A percentile compares a stretch with the other conserved stretches of the same genome.
Conservation (phyloP, 2,888 invertebrate genomes). For the Crocallis elinguaria region DNA sequence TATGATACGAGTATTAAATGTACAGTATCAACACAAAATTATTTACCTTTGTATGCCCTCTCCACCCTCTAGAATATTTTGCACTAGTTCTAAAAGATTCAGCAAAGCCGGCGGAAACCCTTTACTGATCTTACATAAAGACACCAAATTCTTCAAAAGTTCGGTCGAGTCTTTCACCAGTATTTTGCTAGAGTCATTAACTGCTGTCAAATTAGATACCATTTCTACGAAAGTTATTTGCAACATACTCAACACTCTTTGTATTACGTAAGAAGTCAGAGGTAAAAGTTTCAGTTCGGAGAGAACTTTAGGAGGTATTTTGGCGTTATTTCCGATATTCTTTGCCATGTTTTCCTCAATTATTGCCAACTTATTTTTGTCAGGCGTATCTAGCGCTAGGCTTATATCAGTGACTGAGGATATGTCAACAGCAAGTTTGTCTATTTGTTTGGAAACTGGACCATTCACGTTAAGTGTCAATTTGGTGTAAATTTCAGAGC, state of each 20-base stretch:
- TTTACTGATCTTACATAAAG: constrained; percentile 49
- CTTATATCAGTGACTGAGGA: constrained; percentile 46
- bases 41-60: constrained; percentile 54
- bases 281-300: constrained; percentile 79
- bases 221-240: constrained; percentile 52
- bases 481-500: constrained; percentile 51
- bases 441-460: constrained; percentile 60
- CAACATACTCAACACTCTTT: constrained; percentile 62
- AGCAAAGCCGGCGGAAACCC: constrained; percentile 63
- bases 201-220: constrained; percentile 33
- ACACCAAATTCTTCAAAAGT: constrained; percentile 45
- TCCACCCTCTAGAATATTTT: constrained; percentile 44
- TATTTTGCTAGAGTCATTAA: constrained; percentile 19
- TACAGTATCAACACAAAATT: constrained; percentile 26
- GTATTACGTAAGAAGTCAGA: constrained; percentile 80
- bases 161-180: constrained; percentile 32
- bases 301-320: constrained; percentile 23
- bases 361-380: constrained; percentile 41
- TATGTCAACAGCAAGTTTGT: constrained; percentile 47
- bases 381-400: constrained; percentile 64
- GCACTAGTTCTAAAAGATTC: constrained; percentile 58
- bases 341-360: constrained; percentile 52
- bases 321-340: constrained; percentile 36
- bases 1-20: not conserved
- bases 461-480: constrained; percentile 59